Conservation (phyloP, 2,113 vertebrate species). For the Puntigrus tetrazona region DNA sequence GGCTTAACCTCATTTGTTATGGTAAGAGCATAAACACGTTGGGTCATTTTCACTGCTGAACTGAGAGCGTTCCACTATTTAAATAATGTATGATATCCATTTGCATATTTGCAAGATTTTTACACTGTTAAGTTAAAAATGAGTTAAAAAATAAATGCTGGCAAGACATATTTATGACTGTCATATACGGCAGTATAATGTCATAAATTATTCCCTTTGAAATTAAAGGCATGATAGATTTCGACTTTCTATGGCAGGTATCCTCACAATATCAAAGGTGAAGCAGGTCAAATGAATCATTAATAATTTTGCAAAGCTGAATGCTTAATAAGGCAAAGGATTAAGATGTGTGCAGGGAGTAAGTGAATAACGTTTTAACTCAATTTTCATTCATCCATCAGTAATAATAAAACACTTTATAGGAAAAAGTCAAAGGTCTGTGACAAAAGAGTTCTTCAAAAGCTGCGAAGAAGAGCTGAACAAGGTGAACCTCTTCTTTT, state of each 20-base stretch:
- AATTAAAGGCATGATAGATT: conserved; percentile 37
- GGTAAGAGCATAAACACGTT: conserved; percentile 38
- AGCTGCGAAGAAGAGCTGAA: conserved; percentile 60
- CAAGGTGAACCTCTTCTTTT: conserved; percentile 64
- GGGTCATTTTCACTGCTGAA: not conserved
- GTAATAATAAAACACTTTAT: not conserved
- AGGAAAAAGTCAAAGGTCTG: conserved; percentile 27
- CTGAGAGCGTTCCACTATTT: not conserved
- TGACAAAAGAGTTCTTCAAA: conserved; percentile 57
- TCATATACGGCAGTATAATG: conserved; percentile 22
- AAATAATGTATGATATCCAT: not conserved
- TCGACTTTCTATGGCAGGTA: conserved; percentile 26
- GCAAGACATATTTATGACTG: conserved; percentile 24
- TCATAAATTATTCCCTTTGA: conserved; percentile 48
- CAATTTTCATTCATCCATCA: not conserved
- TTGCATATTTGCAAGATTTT: not conserved
- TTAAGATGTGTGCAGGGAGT: not conserved
- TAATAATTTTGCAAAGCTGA: conserved; percentile 30
- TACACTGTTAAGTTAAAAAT: not conserved
- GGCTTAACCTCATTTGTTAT: not conserved
- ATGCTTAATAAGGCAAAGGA: not conserved
- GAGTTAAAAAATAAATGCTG: not conserved
- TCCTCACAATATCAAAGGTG: conserved; percentile 31
- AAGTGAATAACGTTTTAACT: not conserved
- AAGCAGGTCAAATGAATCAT: conserved; percentile 40